Percentiles rank a stretch among this genome's conserved stretches.
These are phyloP conservation scores for Brachymystax lenok DNA, from an alignment of 2,797 vertebrate genomes.

Conservation along the genomic window DNA sequence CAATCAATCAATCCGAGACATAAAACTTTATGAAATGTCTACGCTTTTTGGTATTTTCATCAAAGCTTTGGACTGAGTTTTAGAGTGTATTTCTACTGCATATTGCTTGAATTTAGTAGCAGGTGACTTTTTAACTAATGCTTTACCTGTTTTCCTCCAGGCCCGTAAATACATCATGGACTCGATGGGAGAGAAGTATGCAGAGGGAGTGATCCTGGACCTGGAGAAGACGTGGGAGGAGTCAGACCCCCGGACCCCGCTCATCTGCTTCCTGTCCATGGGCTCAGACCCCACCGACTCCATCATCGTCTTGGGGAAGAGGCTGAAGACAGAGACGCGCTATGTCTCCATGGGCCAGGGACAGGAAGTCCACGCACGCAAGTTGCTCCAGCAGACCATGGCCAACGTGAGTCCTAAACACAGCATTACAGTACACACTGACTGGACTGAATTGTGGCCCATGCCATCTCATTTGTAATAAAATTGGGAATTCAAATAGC, in stretches of 20 bases:
- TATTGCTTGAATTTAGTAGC: background rate
- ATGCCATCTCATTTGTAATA: background rate
- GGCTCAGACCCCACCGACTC: constrained; percentile 94
- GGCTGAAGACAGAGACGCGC: constrained; percentile 84
- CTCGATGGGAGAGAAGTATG: constrained; percentile 87
- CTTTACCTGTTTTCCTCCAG: constrained; percentile 62
- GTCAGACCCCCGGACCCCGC: constrained; percentile 86
- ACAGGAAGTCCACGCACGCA: constrained; percentile 90
- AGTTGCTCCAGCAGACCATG: constrained; percentile 91
- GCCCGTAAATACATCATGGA: constrained; percentile 92
- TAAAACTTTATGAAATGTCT: background rate
- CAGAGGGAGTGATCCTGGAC: constrained; percentile 87
- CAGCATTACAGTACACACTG: background rate
- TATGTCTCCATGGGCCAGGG: constrained; percentile 97
- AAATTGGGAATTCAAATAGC: background rate
- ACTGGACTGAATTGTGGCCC: background rate
- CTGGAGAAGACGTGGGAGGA: constrained; percentile 94
- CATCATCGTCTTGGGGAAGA: constrained; percentile 93
- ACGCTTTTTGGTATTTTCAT: background rate
- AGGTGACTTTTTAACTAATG: background rate
- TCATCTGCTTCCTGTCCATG: constrained; percentile 96
- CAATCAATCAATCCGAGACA: background rate
- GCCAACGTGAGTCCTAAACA: constrained; percentile 78
- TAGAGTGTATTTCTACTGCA: background rate
- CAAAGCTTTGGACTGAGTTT: background rate